Evolutionary conservation across 2,888 invertebrate species (phyloP).

Genomic region (Kuschelorhynchus macadamiae): DNA sequence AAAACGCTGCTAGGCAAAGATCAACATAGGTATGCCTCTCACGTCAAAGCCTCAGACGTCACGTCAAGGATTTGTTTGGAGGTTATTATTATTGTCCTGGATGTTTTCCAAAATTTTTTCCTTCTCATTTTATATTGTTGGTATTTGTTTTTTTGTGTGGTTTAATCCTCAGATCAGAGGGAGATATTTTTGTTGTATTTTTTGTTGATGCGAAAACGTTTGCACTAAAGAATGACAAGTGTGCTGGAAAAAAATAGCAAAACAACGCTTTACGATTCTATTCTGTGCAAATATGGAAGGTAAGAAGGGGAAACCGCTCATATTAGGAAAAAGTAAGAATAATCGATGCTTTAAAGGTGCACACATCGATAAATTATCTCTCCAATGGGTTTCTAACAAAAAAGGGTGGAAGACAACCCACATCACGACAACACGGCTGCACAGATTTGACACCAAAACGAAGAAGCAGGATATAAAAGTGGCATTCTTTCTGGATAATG

Average conservation of each 20-base stretch:
- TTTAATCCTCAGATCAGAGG: too few species aligned
- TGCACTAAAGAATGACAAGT: not conserved
- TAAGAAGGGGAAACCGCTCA: not conserved
- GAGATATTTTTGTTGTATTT: too few species aligned
- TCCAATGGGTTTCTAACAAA: not conserved
- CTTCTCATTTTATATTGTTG: too few species aligned
- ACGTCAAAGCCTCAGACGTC: too few species aligned
- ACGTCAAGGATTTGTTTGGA: too few species aligned
- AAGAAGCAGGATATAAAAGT: not conserved
- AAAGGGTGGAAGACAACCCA: not conserved
- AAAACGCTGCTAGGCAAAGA: too few species aligned
- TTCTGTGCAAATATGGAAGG: slow-evolving; percentile 4
- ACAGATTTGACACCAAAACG: not conserved
- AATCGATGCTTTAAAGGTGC: not conserved
- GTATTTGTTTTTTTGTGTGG: too few species aligned
- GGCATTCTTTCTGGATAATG: slow-evolving; percentile 21
- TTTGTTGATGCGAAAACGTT: not conserved
- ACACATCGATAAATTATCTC: too few species aligned
- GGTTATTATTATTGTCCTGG: too few species aligned
- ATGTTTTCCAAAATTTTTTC: too few species aligned
- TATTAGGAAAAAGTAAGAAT: not conserved
- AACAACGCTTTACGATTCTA: not conserved
- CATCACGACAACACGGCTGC: not conserved
- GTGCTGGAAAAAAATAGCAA: not conserved
- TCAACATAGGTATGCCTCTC: too few species aligned